A percentile compares a stretch with the other conserved stretches of the same genome.
Evolutionary conservation across 2,888 invertebrate genomes (phyloP).

Genomic region (Cosmia pyralina): DNA sequence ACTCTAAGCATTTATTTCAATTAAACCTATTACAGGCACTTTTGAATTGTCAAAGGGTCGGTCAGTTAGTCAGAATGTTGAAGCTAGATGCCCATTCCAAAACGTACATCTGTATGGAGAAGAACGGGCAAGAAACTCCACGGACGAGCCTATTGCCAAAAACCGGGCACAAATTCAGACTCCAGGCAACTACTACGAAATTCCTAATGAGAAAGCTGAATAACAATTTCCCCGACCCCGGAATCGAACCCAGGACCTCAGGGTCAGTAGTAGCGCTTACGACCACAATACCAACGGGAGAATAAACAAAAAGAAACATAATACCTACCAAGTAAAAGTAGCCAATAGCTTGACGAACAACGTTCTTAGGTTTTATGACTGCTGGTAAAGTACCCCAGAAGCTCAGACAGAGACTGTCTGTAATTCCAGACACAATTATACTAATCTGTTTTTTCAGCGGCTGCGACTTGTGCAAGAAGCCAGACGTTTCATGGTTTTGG

Average conservation of each 20-base stretch:
- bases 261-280: neutral
- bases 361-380: neutral
- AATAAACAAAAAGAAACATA: neutral
- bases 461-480: conserved; percentile 25
- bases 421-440: conserved; percentile 51
- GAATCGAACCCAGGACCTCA: neutral
- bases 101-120: no score
- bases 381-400: conserved; percentile 14
- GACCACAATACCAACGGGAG: neutral
- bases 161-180: neutral
- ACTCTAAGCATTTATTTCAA: no score
- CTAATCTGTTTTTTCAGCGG: conserved; percentile 46
- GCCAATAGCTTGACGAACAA: neutral
- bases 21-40: no score
- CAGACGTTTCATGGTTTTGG: conserved; percentile 29
- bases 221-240: neutral
- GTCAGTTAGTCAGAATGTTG: no score
- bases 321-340: neutral
- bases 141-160: neutral
- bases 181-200: neutral
- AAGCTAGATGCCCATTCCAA: no score
- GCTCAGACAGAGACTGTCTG: conserved; percentile 35
- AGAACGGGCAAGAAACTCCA: no score
- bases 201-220: neutral
- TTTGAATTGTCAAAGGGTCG: no score